phyloP scores from a whole-genome alignment of 2,888 invertebrate species.

The Aplocera efformata region DNA sequence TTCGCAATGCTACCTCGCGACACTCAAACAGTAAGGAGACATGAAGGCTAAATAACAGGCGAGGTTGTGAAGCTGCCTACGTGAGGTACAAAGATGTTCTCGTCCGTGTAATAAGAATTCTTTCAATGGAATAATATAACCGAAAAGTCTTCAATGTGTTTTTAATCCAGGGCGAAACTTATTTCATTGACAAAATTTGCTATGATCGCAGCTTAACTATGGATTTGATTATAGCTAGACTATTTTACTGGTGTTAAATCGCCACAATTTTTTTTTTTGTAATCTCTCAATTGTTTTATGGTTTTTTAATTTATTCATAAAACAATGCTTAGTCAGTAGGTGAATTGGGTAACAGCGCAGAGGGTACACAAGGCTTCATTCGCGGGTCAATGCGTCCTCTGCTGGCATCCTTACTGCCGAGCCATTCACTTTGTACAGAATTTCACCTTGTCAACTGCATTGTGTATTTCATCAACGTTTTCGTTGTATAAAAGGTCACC shows the following conservation, averaged over 20 bases:
- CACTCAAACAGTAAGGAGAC: constrained; percentile 64
- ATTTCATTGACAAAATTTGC: background rate
- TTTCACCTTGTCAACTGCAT: constrained; percentile 67
- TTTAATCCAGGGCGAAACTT: too few species aligned
- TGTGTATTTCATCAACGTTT: constrained; percentile 53
- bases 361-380: constrained; percentile 49
- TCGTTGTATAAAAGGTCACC: constrained; percentile 48
- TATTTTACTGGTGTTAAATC: too few species aligned
- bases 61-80: constrained; percentile 52
- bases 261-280: too few species aligned
- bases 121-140: constrained; percentile 14
- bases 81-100: constrained; percentile 38
- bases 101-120: constrained; percentile 17
- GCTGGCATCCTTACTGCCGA: constrained; percentile 52
- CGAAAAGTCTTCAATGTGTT: too few species aligned
- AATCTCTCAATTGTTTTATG: too few species aligned
- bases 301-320: background rate
- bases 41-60: constrained; percentile 65
- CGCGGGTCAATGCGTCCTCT: constrained; percentile 52
- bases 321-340: constrained; percentile 21
- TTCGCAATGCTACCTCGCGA: constrained; percentile 75
- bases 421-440: constrained; percentile 66
- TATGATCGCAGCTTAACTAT: too few species aligned
- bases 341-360: constrained; percentile 44
- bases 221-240: too few species aligned